Percentiles rank a stretch among this genome's conserved stretches.
These are phyloP conservation scores for Pristionchus arcanus DNA, from an alignment of 2,888 invertebrate genomes.

Conservation along the genomic window DNA sequence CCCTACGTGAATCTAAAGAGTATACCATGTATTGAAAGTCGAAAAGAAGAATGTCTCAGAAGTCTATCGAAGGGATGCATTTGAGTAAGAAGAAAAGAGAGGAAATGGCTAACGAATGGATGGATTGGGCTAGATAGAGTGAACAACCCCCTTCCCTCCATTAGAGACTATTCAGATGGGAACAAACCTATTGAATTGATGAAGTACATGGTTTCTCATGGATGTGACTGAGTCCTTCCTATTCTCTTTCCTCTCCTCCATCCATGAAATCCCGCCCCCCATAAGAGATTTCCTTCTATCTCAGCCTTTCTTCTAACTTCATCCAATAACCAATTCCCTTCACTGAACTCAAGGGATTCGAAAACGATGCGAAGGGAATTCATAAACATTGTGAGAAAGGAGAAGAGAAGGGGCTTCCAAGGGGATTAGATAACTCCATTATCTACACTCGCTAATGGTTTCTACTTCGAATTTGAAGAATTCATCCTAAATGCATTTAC, in stretches of 20 bases:
- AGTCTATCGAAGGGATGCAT: constrained; percentile 40
- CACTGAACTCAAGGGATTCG: constrained; percentile 47
- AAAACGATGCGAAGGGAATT: neutral
- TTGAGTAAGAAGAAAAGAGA: constrained; percentile 16
- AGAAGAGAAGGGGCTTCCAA: neutral
- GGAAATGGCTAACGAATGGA: constrained; percentile 44
- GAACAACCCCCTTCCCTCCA: constrained; percentile 9
- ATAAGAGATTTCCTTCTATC: constrained; percentile 37
- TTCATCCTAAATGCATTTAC: neutral
- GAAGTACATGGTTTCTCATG: constrained; percentile 48
- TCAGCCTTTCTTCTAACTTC: constrained; percentile 40
- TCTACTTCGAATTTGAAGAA: neutral
- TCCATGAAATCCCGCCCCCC: constrained; percentile 27
- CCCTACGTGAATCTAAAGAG: neutral
- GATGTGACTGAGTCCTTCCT: neutral
- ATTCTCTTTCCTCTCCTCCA: constrained; percentile 15
- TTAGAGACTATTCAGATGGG: constrained; percentile 5
- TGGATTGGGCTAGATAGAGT: constrained; percentile 13
- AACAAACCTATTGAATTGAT: constrained; percentile 53
- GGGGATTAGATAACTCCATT: neutral
- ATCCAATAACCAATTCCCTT: constrained; percentile 43
- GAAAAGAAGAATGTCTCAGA: neutral
- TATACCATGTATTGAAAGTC: constrained; percentile 15
- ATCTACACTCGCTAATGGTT: neutral
- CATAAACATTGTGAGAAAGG: constrained; percentile 41